These are phyloP conservation scores for Alexandromys fortis DNA, from an alignment of 2,113 vertebrate species.

Conservation along the genomic window DNA sequence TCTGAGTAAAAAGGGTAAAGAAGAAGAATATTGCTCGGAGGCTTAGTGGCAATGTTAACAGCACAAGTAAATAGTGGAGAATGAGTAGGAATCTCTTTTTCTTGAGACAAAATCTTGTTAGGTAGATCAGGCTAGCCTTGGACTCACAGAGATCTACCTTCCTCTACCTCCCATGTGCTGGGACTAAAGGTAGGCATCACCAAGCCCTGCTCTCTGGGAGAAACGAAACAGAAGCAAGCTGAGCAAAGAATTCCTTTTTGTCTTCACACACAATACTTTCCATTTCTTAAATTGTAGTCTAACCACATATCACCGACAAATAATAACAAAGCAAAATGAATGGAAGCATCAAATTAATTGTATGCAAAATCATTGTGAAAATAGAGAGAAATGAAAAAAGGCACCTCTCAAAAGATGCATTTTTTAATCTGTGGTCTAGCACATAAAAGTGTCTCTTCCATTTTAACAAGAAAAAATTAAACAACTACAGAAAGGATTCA, in stretches of 20 bases:
- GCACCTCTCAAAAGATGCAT: neutral
- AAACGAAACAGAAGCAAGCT: neutral
- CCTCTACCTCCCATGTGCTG: neutral
- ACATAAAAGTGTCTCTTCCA: neutral
- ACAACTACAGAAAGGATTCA: neutral
- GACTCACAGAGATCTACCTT: neutral
- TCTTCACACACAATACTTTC: neutral
- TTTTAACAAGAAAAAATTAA: neutral
- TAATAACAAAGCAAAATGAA: neutral
- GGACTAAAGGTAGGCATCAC: neutral
- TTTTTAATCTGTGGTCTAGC: neutral
- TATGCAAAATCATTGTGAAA: neutral
- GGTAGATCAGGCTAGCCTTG: neutral
- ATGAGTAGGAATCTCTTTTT: neutral
- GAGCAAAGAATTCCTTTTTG: neutral
- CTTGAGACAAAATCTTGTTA: neutral
- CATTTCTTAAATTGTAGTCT: neutral
- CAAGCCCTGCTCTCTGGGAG: neutral
- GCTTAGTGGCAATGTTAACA: neutral
- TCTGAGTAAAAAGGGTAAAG: neutral
- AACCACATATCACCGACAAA: neutral
- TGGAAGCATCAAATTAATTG: neutral
- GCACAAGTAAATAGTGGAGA: rapidly evolving
- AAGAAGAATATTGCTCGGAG: neutral
- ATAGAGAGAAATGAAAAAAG: neutral